Evolutionary conservation across 1,140 invertebrate species (phyloP), one percentile per base, ranked within the genome.

Genomic region (Drosophila albomicans): DNA sequence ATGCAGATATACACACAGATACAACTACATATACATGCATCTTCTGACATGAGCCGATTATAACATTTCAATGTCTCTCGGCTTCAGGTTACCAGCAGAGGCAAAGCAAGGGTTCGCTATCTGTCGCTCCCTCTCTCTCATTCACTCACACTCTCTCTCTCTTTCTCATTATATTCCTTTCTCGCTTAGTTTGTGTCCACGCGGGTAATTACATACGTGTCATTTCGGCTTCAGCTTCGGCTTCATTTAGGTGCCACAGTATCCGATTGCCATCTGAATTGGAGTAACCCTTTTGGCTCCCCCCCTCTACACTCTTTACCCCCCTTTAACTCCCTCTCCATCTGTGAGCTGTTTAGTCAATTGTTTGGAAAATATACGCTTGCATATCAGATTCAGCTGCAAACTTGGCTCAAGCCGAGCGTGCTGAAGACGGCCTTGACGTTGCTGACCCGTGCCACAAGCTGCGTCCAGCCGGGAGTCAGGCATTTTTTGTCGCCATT

Each of bases 21-120:
- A 64, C n/a, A 65, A 10, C n/a, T 3, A 51, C 30, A 28, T 32
- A 32, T 58, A 69, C 38, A 64, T 59, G 71, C 65, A 79, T 89
- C 85, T 84, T 76, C 84, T 91, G 90, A 91, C 90, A 90, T 91
- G 90, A 91, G 90, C 90, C 90, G 90, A 91, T 91, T 91, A 91
- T 87, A 69, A 78, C 87, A 90, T 91, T 91, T 91, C 82, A 87
- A 90, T 87, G 90, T 91, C 54, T 91, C 79, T 91, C 79, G 75
- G 72, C 66, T 81, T 73, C 66, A 54, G 51, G 61, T 71, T 73
- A 56, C 80, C 66, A 62, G 15, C 15, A 0, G 32, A 56, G 52
- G 30, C 1, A 56, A 38, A 20, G 13, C 4, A 70, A 74, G 65
- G 71, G 64, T 68, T 74, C 38, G 5, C 48, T 38, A 38, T 56